Evolutionary conservation across 2,888 invertebrate genomes (phyloP).

Genomic region (Dascillus cervinus): DNA sequence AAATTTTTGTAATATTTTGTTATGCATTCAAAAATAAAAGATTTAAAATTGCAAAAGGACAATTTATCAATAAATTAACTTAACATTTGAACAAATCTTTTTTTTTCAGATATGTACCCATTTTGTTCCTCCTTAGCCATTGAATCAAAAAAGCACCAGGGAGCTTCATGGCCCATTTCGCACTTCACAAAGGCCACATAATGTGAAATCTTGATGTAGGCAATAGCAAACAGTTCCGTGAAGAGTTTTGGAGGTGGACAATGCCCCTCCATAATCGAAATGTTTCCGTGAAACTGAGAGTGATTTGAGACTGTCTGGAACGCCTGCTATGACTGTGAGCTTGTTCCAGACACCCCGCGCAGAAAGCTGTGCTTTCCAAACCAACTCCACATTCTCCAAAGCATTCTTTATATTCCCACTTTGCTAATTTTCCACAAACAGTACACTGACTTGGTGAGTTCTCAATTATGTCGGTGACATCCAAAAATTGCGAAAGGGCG

Average conservation of each 20-base stretch:
- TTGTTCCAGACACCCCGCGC: constrained; percentile 64
- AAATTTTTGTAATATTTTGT: too few species aligned
- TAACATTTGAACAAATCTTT: not conserved
- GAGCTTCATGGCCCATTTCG: constrained; percentile 79
- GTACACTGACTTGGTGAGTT: constrained; percentile 89
- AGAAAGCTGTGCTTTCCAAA: constrained; percentile 78
- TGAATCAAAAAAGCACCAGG: constrained; percentile 98
- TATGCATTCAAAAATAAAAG: too few species aligned
- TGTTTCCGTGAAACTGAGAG: constrained; percentile 66
- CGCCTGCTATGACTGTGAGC: constrained; percentile 45
- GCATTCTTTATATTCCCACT: constrained; percentile 85
- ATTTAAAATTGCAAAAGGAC: too few species aligned
- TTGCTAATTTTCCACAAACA: constrained; percentile 84
- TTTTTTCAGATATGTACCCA: constrained; percentile 49
- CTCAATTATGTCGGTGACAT: constrained; percentile 94
- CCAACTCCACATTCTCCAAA: constrained; percentile 66
- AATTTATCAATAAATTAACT: too few species aligned
- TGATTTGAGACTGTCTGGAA: constrained; percentile 48
- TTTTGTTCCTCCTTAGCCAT: constrained; percentile 98
- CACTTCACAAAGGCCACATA: constrained; percentile 96
- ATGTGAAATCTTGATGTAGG: constrained; percentile 97
- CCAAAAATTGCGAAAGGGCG: constrained; percentile 83
- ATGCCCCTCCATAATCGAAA: constrained; percentile 59
- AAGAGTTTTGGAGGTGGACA: constrained; percentile 70
- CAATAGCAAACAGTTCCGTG: constrained; percentile 93